Conservation (phyloP, 2,888 invertebrate species). For the Chrysodeixis includens region DNA sequence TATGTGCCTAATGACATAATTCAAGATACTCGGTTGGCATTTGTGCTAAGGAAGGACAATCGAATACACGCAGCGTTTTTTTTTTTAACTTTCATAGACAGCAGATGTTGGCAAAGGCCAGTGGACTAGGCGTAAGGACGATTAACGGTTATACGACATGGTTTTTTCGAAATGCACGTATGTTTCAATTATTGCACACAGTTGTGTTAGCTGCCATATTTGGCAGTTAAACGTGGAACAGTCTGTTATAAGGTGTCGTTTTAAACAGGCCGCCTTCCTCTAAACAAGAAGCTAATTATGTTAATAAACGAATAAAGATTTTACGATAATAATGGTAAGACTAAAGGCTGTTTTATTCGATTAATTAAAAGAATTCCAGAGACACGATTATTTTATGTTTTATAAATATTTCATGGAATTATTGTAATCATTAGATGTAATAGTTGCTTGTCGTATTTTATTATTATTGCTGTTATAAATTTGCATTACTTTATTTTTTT, state of each 20-base stretch:
- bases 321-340: conserved; percentile 28
- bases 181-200: conserved; percentile 76
- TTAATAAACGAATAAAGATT: conserved; percentile 40
- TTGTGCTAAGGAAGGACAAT: conserved; percentile 67
- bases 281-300: conserved; percentile 31
- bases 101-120: conserved; percentile 83
- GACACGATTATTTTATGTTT: neutral
- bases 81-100: conserved; percentile 74
- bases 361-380: neutral
- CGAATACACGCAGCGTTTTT: conserved; percentile 61
- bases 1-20: conserved; percentile 63
- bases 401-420: neutral
- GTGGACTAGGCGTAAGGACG: conserved; percentile 60
- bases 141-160: conserved; percentile 70
- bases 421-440: neutral
- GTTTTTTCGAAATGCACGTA: conserved; percentile 65
- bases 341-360: neutral
- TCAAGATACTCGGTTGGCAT: conserved; percentile 66
- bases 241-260: conserved; percentile 29
- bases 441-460: neutral
- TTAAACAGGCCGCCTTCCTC: conserved; percentile 29
- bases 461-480: too few species aligned
- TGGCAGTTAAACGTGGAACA: conserved; percentile 45
- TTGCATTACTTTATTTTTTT: too few species aligned
- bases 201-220: conserved; percentile 60